Conservation (phyloP, 2,113 vertebrate species). For the Tylochromis polylepis region DNA sequence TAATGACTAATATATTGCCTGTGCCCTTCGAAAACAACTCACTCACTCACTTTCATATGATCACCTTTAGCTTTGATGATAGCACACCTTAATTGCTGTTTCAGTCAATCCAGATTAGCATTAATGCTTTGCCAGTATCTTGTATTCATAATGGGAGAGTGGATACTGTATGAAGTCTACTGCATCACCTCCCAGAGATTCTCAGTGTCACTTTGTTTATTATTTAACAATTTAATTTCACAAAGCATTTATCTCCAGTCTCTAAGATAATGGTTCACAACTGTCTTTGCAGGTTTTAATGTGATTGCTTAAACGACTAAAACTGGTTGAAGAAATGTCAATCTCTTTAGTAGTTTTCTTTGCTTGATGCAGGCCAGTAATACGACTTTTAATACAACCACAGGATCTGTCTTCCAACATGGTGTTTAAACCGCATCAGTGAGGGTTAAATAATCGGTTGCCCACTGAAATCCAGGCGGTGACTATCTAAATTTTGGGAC, state of each 20-base stretch:
- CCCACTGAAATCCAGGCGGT: no score
- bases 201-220: no score
- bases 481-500: neutral
- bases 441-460: neutral
- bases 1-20: neutral
- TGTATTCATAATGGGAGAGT: no score
- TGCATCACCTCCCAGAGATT: no score
- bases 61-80: neutral
- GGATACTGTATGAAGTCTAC: no score
- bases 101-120: neutral
- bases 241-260: no score
- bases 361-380: neutral
- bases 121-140: neutral
- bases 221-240: no score
- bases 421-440: neutral
- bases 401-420: neutral
- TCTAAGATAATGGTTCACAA: no score
- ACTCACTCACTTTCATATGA: neutral
- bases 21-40: accelerated
- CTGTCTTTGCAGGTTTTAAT: no score
- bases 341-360: neutral
- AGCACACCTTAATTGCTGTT: neutral
- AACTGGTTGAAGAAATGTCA: no score
- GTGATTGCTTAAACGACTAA: no score
- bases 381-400: neutral